Percentiles rank a stretch among this genome's conserved stretches.
These are phyloP conservation scores for Machaerirhynchus nigripectus DNA, from an alignment of 2,113 vertebrate species.

Conservation along the genomic window DNA sequence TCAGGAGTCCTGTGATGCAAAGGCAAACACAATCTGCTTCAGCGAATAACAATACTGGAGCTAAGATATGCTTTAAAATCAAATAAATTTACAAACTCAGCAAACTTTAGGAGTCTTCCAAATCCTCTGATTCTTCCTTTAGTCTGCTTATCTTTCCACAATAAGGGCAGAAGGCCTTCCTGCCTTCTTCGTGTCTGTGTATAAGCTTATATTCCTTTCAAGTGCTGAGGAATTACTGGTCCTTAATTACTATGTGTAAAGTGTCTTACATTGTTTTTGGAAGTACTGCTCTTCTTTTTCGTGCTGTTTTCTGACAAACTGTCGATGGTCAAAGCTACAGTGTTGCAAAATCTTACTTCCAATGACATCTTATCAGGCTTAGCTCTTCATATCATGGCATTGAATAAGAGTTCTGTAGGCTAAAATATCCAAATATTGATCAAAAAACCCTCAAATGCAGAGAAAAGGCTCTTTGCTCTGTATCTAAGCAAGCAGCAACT, in stretches of 20 bases:
- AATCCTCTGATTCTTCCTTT: background rate
- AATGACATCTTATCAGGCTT: background rate
- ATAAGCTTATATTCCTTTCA: background rate
- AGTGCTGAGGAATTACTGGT: background rate
- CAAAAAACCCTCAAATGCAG: background rate
- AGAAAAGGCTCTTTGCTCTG: background rate
- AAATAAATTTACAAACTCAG: background rate
- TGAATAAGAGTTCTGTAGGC: background rate
- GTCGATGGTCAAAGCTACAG: background rate
- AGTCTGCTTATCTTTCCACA: background rate
- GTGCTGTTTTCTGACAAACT: background rate
- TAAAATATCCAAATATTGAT: background rate
- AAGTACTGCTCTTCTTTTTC: background rate
- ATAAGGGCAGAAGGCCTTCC: background rate
- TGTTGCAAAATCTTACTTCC: background rate
- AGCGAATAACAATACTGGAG: background rate
- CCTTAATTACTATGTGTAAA: background rate
- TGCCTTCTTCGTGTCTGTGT: background rate
- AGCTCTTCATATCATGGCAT: background rate
- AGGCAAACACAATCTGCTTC: background rate
- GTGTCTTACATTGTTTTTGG: background rate
- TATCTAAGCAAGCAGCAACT: background rate
- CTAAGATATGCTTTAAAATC: background rate
- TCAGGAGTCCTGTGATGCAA: background rate
- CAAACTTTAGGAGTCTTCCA: background rate